phyloP scores from a whole-genome alignment of 1,140 invertebrate genomes.

The Ceratina calcarata region DNA sequence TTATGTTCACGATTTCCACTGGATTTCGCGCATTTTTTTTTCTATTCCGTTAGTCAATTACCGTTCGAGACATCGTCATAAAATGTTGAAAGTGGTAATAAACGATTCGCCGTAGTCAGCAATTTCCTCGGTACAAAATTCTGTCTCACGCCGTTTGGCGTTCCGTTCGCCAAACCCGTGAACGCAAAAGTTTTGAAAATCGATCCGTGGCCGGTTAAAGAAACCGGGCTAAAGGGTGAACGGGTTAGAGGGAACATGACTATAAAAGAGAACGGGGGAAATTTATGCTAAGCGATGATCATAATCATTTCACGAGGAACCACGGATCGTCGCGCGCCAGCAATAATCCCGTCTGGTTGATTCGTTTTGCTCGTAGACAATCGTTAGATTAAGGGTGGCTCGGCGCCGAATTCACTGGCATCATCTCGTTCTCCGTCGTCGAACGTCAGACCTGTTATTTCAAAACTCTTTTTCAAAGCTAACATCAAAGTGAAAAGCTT shows the following conservation, averaged over 20 bases:
- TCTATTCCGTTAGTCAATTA: conserved; percentile 46
- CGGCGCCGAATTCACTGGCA: conserved; percentile 41
- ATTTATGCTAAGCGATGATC: conserved; percentile 39
- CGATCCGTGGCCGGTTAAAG: conserved; percentile 30
- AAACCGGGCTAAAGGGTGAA: not conserved
- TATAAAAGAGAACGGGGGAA: conserved; percentile 10
- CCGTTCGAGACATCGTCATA: conserved; percentile 1
- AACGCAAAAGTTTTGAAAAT: conserved; percentile 43
- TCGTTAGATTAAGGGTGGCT: conserved; percentile 53
- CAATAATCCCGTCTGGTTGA: conserved; percentile 29
- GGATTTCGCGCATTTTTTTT: conserved; percentile 22
- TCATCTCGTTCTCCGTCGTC: conserved; percentile 27
- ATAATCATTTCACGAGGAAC: conserved; percentile 44
- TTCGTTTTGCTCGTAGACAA: conserved; percentile 32
- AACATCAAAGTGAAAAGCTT: not conserved
- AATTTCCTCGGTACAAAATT: conserved; percentile 22
- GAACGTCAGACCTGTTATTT: conserved; percentile 43
- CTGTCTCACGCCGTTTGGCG: not conserved
- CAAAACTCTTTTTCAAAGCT: conserved; percentile 15
- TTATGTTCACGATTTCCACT: conserved; percentile 28
- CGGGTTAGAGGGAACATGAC: too few relatives aligned
- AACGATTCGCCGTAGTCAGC: conserved; percentile 44
- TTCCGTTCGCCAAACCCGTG: not conserved
- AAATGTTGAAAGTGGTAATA: conserved; percentile 25
- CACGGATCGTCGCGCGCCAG: conserved; percentile 25